Base-by-base conservation (phyloP, 2,113 vertebrate species). In the Cinclus cinclus region DNA sequence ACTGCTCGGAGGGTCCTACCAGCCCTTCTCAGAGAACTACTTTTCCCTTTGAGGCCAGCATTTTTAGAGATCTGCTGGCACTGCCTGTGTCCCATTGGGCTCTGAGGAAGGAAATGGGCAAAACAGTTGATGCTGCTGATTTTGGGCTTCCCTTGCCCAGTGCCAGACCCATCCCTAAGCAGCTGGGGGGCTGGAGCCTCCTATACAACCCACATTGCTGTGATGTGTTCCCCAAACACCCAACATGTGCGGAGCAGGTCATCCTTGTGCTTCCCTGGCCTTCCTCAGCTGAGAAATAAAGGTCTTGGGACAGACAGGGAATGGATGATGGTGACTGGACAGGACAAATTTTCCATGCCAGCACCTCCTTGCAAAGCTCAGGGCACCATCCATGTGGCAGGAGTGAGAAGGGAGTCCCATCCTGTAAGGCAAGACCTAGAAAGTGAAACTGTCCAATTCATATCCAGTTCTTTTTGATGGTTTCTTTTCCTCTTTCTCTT, bases 1-100 rank as follows among this genome's bases (percentile, higher is more conserved):
- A 6, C 20, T 78, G 31, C 47, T 35, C 0, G 0, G 22, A 31
- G 49, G 9, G 4, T 85, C 37, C 23, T 65, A 22, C 46, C 59
- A 68, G 8, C 8, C 8, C 21, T 27, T 3, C 15, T 24, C 41
- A 53, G 31, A 15, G 46, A 33, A 16, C 5, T 3, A 0, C 25
- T 35, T n/a, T 37, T 15, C 6, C 6, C 13, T 42, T 85, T 62
- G 41, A 68, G 28, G 44, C 8, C 30, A 82, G 46, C 22, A 33
- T n/a, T 59, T 84, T 17, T 53, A 27, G 19, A 63, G 27, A n/a
- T 42, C 41, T 55, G 6, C 44, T 58, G 50, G 11, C 33, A 24
- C 17, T 52, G 31, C 24, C 33, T 8, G 27, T 65, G 33, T 15
- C 55, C 15, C 3, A 0, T 0, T 23, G 39, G 39, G 20, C 42